Evolutionary conservation across 2,113 vertebrate species (phyloP), one percentile per base, ranked within the genome.

Genomic region (Oryzias curvinotus): DNA sequence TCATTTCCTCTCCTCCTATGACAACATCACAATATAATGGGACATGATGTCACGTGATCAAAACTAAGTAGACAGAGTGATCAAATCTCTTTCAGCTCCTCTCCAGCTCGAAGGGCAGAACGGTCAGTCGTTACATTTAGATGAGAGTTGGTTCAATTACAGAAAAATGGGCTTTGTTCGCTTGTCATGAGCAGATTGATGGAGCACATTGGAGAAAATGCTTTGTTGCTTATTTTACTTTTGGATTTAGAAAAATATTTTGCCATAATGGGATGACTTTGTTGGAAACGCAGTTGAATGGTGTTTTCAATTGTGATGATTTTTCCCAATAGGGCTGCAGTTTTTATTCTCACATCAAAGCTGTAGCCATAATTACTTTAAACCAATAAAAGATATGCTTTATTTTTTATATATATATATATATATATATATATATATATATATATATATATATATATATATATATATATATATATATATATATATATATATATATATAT

Each of bases 1-100:
- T 83, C 54, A 88, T 89, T 89, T 88, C 84, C 88, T 85, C 68
- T 83, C 77, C 70, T 75, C 78, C 81, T 77, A 69, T 85, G 85
- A 85, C 84, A 88, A 84, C 87, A 88, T 84, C 85, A 77, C 77
- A 85, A 83, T 83, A 85, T 88, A 88, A 87, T 90, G 81, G 80
- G 73, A 88, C 87, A 84, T 50, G 75, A 77, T 68, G 78, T 89
- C 88, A 90, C 72, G 75, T 89, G 87, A 89, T 36, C 79, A 66
- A 49, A 57, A 75, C 49, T 71, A 62, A 88, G 82, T 82, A 79
- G 77, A 84, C 44, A 58, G 71, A 67, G 75, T 61, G 52, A 86
- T 87, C 82, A 87, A 66, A 85, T 86, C 59, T 5, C 71, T 83
- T 65, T 85, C 47, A 71, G 42, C 59, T 68, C 56, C 71, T 81